Evolutionary conservation across 1,140 invertebrate species (phyloP), one percentile per base, ranked within the genome.

Genomic region (Drosophila kohkoa): DNA sequence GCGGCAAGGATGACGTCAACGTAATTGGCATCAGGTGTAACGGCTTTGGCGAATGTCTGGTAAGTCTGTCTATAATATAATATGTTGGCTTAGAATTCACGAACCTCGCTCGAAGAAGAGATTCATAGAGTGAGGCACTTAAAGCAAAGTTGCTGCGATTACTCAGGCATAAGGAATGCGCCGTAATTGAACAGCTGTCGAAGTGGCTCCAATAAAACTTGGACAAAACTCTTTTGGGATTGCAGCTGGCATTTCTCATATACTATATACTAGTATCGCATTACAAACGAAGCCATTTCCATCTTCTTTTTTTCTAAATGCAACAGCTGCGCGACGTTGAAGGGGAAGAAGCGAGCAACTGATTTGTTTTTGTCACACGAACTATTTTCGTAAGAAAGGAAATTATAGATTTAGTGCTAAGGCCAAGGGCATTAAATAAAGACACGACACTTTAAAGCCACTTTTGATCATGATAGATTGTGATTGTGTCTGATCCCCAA

Each of bases 351-450:
- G 57, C 2, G 48, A 13, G 32, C 46, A 63, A 30, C 51, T 81
- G 65, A 71, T 77, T 65, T 62, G 68, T 68, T 66, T 63, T 59
- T 81, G 78, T 81, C 68, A 81, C 68, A 77, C 67, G 58, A 67
- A 13, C 35, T 51, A 41, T 51, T 51, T 69, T 15, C 10, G 32
- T 54, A 20, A 35, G 35, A 54, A 54, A 64, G 32, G 5, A 54
- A 15, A 43, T 46, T 43, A 6, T 45, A 55, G 38, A 46, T 55
- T 32, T 65, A 65, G 32, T 7, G 51, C 16, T 5, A 20, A 65
- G 63, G 63, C 63, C 63, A 65, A 65, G 63, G 63, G 51, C 63
- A 55, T 43, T 64, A 52, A 52, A 38, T 38, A 38, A 32, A 35
- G 7, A 10, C 16, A 13, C 35, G 65, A 48, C 28, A 58, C 54